Percentiles rank a stretch among this genome's conserved stretches.
Evolutionary conservation across 2,888 invertebrate species (phyloP).

Genomic region (Pantelozetes paolii): DNA sequence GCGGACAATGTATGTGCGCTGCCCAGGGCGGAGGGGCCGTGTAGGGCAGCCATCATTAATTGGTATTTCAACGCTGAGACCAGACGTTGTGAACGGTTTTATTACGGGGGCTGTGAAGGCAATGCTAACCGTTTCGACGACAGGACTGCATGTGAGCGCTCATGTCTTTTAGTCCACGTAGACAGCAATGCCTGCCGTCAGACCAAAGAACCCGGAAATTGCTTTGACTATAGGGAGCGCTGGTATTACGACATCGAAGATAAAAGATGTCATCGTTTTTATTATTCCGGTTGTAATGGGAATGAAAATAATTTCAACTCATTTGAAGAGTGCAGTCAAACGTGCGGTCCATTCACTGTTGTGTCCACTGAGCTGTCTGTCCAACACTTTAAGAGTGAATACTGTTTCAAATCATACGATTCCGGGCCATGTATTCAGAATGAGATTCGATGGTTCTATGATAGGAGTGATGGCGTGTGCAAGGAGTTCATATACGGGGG

Average conservation of each 20-base stretch:
- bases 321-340: conserved; percentile 62
- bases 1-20: conserved; percentile 26
- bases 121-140: conserved; percentile 72
- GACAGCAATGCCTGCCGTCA: conserved; percentile 48
- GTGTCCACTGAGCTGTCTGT: conserved; percentile 40
- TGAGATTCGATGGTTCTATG: conserved; percentile 66
- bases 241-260: conserved; percentile 49
- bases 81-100: conserved; percentile 82
- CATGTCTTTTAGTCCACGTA: conserved; percentile 26
- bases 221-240: conserved; percentile 47
- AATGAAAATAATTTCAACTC: conserved; percentile 76
- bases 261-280: conserved; percentile 64
- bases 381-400: conserved; percentile 42
- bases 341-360: conserved; percentile 48
- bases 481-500: conserved; percentile 76
- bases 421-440: conserved; percentile 61
- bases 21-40: conserved; percentile 60
- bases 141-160: conserved; percentile 26
- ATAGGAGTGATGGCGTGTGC: conserved; percentile 67
- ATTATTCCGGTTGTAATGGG: conserved; percentile 83
- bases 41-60: conserved; percentile 72
- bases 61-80: conserved; percentile 82
- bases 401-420: conserved; percentile 65
- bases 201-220: conserved; percentile 49
- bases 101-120: conserved; percentile 87